Conservation (phyloP, 2,888 invertebrate genomes). For the Didymodactylos carnosus region DNA sequence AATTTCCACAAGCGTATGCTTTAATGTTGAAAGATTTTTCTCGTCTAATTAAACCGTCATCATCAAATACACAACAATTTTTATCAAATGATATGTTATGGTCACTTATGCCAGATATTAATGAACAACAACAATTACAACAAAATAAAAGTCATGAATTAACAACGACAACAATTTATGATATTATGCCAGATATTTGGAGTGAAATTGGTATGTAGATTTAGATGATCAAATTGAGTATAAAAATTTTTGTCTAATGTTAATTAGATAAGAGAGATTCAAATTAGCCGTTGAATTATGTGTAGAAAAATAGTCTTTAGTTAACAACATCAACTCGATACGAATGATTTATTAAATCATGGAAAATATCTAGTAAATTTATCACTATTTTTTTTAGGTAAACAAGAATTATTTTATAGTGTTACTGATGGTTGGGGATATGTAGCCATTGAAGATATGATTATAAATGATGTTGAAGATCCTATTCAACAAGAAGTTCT, state of each 20-base stretch:
- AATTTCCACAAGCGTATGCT: slow-evolving; percentile 11
- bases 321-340: too few species aligned
- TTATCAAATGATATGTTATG: not conserved
- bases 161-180: too few species aligned
- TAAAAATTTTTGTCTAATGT: too few species aligned
- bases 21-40: slow-evolving; percentile 12
- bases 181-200: not conserved
- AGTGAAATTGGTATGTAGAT: not conserved
- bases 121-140: not conserved
- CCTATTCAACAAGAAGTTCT: slow-evolving; percentile 1
- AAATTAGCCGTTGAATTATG: too few species aligned
- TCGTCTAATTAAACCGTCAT: not conserved
- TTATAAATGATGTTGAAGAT: slow-evolving; percentile 11
- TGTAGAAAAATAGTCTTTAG: too few species aligned
- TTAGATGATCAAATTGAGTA: too few species aligned
- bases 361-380: too few species aligned
- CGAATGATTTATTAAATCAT: too few species aligned
- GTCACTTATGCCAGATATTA: slow-evolving; percentile 11
- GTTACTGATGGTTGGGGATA: slow-evolving; percentile 15
- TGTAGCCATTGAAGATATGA: slow-evolving; percentile 15
- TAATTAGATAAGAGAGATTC: too few species aligned
- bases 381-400: not conserved
- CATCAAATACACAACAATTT: too few species aligned
- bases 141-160: not conserved
- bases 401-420: slow-evolving; percentile 12